Evolutionary conservation across 2,888 invertebrate genomes (phyloP).

Genomic region (Amphipoea oculea): DNA sequence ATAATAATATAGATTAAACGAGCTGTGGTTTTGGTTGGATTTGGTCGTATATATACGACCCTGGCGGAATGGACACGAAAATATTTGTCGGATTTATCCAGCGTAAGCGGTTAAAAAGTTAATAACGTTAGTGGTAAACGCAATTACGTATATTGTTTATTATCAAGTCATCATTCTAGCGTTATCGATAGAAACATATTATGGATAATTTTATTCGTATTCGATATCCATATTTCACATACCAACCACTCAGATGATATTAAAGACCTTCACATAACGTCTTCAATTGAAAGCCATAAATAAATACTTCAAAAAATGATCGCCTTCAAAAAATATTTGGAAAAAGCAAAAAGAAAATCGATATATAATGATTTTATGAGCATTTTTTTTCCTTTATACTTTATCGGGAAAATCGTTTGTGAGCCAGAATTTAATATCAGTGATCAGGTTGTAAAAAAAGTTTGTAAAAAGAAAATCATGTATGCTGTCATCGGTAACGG

Average conservation of each 20-base stretch:
- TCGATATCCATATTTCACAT: neutral
- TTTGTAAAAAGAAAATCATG: conserved; percentile 6
- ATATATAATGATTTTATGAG: conserved; percentile 9
- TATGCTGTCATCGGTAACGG: conserved; percentile 15
- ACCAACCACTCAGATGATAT: neutral
- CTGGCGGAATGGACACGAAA: no score
- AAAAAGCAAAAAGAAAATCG: neutral
- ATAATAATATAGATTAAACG: no score
- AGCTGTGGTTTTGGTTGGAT: no score
- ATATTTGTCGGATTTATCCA: no score
- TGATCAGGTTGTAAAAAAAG: neutral
- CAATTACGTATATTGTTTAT: neutral
- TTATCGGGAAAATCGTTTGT: neutral
- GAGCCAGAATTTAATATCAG: neutral
- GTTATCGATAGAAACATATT: neutral
- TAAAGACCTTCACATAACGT: no score
- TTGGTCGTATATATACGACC: no score
- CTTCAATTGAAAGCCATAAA: neutral
- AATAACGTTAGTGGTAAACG: neutral
- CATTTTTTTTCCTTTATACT: conserved; percentile 30
- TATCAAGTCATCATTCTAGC: neutral
- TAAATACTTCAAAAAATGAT: neutral
- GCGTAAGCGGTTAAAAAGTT: no score
- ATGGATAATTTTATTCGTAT: neutral
- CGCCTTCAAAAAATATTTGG: no score